These are phyloP conservation scores for Stratiomys singularior DNA, from an alignment of 2,888 invertebrate species.

Conservation along the genomic window DNA sequence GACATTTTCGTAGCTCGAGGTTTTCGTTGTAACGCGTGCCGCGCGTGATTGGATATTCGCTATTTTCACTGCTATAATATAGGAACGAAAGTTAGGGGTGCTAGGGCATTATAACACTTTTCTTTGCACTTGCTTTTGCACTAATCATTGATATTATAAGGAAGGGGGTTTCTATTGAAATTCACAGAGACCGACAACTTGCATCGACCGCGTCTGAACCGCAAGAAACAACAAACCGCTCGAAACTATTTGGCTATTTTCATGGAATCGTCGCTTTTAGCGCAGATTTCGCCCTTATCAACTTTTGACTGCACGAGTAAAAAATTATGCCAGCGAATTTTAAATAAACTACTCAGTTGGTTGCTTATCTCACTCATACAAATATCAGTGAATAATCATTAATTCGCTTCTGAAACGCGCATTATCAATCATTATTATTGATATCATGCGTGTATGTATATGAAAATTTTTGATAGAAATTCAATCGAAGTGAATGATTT, in stretches of 20 bases:
- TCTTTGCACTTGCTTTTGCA: too few relatives aligned
- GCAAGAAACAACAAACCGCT: neutral
- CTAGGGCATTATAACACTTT: constrained; percentile 12
- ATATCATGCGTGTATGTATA: neutral
- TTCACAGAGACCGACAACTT: neutral
- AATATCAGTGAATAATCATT: constrained; percentile 1
- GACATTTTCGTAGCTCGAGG: neutral
- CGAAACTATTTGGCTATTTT: neutral
- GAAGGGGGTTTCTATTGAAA: neutral
- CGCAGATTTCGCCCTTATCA: constrained; percentile 23
- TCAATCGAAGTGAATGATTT: too few relatives aligned
- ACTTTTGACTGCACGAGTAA: constrained; percentile 17
- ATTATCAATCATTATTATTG: constrained; percentile 16
- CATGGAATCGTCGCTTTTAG: neutral
- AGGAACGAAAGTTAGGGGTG: neutral
- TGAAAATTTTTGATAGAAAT: too few relatives aligned
- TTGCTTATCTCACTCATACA: constrained; percentile 9
- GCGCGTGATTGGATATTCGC: neutral
- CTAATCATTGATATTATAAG: too few relatives aligned
- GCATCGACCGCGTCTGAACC: neutral
- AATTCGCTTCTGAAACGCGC: neutral
- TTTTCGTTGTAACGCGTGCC: neutral
- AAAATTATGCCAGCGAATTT: constrained; percentile 8
- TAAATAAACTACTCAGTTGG: neutral
- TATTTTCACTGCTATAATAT: neutral